Evolutionary conservation across 37 sponge, comb jelly and placozoan genomes (phyloP), one percentile per base, ranked within the genome.

Genomic region (Eunapius fragilis): DNA sequence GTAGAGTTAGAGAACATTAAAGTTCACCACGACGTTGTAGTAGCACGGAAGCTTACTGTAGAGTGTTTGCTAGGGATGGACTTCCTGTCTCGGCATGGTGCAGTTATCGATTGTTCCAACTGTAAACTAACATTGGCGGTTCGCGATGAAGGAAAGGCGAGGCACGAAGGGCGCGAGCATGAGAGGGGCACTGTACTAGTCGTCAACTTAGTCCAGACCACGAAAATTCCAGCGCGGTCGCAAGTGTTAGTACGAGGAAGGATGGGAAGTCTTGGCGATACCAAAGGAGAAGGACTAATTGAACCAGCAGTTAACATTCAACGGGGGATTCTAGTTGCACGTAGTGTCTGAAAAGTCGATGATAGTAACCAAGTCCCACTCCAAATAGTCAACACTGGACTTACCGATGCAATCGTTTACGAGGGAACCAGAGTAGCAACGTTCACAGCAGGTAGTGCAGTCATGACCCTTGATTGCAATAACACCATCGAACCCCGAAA

Each of bases 1-100:
- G 78, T 77, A 37, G 33, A 33, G 7, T 37, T 77, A 37, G 78
- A 37, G 26, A 37, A 13, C 26, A 36, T 77, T 37, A 77, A 26
- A 27, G 78, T 37, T 77, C 26, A 77, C 37, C 37, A 77, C 10
- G 38, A 77, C 34, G 35, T 77, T 37, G 33, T 37, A 77, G 78
- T 77, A 36, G 38, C 38, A 27, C 35, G 38, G 26, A 77, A 77
- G 26, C 78, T 77, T 33, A 77, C 78, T 27, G 38, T 77, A 27
- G 78, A 77, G 35, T 77, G 78, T 77, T 77, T 77, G 38, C 78
- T 77, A 37, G 78, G 78, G 27, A 37, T 37, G 30, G 78, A 77
- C 38, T 77, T 77, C 78, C 33, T 77, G 78, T 27, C 30, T 33
- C 34, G 38, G 35, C 38, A 77, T 77, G 78, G 38, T 37, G 78